These are phyloP conservation scores for Agrypnus murinus DNA, from an alignment of 2,888 invertebrate genomes.

Conservation along the genomic window DNA sequence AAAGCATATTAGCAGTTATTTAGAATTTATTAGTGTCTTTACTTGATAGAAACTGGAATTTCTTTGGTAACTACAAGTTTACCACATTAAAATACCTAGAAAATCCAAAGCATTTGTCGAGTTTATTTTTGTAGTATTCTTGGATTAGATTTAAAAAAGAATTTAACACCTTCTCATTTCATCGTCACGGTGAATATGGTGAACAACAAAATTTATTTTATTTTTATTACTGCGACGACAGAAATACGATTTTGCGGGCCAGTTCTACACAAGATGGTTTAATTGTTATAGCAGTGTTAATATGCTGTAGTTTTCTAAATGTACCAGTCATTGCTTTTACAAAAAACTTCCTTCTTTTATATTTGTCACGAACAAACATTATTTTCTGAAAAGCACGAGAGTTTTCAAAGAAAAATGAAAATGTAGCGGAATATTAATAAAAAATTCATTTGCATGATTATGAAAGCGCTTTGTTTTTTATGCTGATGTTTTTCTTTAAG, in stretches of 20 bases:
- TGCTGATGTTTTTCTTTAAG: no score
- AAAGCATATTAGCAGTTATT: slow-evolving; percentile 52
- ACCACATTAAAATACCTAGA: slow-evolving; percentile 43
- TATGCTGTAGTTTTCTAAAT: slow-evolving; percentile 12
- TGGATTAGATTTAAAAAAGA: slow-evolving; percentile 25
- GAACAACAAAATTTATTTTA: slow-evolving; percentile 26
- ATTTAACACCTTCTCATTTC: slow-evolving; percentile 27
- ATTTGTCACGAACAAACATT: not conserved
- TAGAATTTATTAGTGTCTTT: slow-evolving; percentile 52
- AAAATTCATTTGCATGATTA: slow-evolving; percentile 19
- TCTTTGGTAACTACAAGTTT: slow-evolving; percentile 38
- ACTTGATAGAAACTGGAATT: slow-evolving; percentile 47
- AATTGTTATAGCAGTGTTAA: slow-evolving; percentile 39
- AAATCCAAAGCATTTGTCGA: slow-evolving; percentile 35
- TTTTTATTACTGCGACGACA: slow-evolving; percentile 33
- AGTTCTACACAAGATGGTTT: slow-evolving; percentile 2
- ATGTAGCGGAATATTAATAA: slow-evolving; percentile 1
- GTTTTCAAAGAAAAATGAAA: slow-evolving; percentile 9
- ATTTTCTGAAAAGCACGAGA: not conserved
- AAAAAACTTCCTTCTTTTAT: not conserved
- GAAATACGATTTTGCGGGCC: slow-evolving; percentile 11
- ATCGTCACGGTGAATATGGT: slow-evolving; percentile 12
- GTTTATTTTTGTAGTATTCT: slow-evolving; percentile 25
- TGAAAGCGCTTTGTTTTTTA: no score
- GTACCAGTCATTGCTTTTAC: not conserved